Base-by-base conservation (phyloP, 2,797 vertebrate genomes). In the Sebastes steindachneri region DNA sequence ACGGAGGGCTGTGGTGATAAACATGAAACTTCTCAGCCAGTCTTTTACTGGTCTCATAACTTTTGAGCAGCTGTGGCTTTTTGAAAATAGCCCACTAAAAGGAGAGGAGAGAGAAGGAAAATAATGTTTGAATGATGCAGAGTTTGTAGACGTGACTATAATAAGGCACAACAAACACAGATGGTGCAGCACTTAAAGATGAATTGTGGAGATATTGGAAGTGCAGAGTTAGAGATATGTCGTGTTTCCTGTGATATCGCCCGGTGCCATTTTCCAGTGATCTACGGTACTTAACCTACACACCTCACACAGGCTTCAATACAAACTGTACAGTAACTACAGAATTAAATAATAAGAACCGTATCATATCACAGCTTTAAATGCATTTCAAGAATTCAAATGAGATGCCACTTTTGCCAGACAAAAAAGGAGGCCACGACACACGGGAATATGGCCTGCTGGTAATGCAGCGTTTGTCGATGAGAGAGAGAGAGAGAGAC, bases 41-140 rank as follows among this genome's bases (percentile, higher is more conserved):
- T 77, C 86, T 89, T 91, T 91, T 83, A 79, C 84, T 65, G 83
- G 41, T 69, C 71, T 69, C 72, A 41, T 82, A 83, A 82, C 77
- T 85, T 88, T 70, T 80, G 57, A 89, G 80, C 82, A 84, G 81
- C 87, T 77, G 82, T 63, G 85, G 73, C 81, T 74, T 86, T 91
- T 91, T 88, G 77, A 87, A 86, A 91, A 75, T 58, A 37, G 65
- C 84, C 83, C 75, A 31, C 75, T 82, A 53, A 85, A 82, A 76
- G 57, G 41, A 73, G 62, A 76, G 51, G 29, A 54, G 65, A 77
- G 77, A 48, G 60, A 37, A 80, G 60, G 25, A 77, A 80, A 84
- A 85, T 73, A 86, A 77, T 45, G 48, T 73, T 72, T 77, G 87
- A 86, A 77, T 67, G 60, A 87, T 82, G 75, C 78, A 35, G 64